Conservation (phyloP, 2,113 vertebrate species). For the Passer montanus region DNA sequence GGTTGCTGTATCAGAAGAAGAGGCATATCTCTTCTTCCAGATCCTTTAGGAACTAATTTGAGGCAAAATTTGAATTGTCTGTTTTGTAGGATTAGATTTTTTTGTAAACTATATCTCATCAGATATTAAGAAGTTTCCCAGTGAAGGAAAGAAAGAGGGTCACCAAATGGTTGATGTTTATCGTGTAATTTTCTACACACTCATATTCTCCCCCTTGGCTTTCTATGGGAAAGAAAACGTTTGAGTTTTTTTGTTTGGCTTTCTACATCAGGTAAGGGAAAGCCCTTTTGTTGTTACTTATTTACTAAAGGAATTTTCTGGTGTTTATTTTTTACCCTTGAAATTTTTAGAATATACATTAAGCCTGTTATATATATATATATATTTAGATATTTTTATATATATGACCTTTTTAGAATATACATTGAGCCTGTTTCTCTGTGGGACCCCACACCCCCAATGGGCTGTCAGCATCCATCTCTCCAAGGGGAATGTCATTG, state of each 20-base stretch:
- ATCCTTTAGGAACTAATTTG: not conserved
- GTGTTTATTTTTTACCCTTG: too few species aligned
- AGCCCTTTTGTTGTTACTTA: not conserved
- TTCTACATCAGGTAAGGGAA: not conserved
- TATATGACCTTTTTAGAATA: too few species aligned
- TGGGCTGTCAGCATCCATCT: not conserved
- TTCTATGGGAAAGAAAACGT: not conserved
- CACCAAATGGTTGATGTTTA: not conserved
- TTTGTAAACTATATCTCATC: not conserved
- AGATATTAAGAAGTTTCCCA: not conserved
- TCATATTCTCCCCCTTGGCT: not conserved
- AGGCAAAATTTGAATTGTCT: not conserved
- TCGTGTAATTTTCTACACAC: fast-evolving
- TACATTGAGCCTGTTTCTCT: not conserved
- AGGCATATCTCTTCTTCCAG: not conserved
- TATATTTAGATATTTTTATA: too few species aligned
- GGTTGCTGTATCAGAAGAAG: not conserved
- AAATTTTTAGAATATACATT: not conserved
- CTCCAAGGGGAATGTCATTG: not conserved
- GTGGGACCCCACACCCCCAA: fast-evolving
- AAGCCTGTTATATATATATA: not conserved
- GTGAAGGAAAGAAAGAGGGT: fast-evolving
- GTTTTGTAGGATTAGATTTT: not conserved
- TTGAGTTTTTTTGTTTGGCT: not conserved
- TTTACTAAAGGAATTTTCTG: not conserved